Evolutionary conservation across 2,113 vertebrate species (phyloP), one percentile per base, ranked within the genome.

Genomic region (Sceloporus undulatus): DNA sequence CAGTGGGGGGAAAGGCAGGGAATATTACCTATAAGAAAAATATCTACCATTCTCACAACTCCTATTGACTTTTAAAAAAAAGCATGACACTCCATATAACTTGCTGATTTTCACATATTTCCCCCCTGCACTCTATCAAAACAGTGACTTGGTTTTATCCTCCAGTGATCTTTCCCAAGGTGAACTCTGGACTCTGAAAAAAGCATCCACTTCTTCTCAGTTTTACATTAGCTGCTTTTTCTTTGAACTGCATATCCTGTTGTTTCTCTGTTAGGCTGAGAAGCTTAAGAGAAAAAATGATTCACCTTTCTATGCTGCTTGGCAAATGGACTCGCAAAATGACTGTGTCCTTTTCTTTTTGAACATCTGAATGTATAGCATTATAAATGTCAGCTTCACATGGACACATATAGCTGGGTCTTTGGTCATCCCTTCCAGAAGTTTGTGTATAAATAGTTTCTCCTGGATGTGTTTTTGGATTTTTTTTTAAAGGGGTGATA

Each of bases 41-140:
- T 68, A 21, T 42, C 25, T 56, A 62, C 7, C 2, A 54, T 38
- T 27, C 40, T 74, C 34, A 79, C 7, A 19, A 0, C 65, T 81
- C 42, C 38, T 56, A 48, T 48, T 75, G 82, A 79, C 59, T 93
- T 93, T 68, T 48, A 74, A 79, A 21, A 56, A 79, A 81, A 59
- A 73, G 59, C 54, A 73, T 79, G 79, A 83, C 29, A 85, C 83
- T 0, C 14, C 25, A 4, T 29, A 25, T 19, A 48, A 21, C 68
- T 65, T 34, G 38, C n/a, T 79, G 13, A 78, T 2, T 74, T 93
- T 76, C 75, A 8, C 1, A 34, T 1, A 16, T 2, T 66, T 86
- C 75, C 23, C 13, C 89, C 82, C 56, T 21, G 80, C 89, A 85
- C 2, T 74, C 79, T 78, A 0, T 74, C 68, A 87, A 76, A 87